Conservation (phyloP, 1,140 invertebrate genomes). For the Drosophila biarmipes region DNA sequence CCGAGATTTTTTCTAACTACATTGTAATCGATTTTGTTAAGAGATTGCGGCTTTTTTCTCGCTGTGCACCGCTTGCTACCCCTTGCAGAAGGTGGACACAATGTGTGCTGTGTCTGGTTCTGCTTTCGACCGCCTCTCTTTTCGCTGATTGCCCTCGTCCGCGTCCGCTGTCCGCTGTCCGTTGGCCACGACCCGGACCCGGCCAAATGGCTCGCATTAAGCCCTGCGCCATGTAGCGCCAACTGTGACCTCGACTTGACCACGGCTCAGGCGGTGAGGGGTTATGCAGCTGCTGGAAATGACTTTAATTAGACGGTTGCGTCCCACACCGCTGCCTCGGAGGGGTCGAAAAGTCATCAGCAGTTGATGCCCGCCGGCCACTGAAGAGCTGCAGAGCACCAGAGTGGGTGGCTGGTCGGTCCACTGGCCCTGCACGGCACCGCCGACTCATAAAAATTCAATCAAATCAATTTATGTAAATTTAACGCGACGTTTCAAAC, state of each 20-base stretch:
- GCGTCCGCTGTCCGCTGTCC: constrained; percentile 12
- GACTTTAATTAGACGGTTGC: constrained; percentile 69
- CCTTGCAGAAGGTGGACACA: constrained; percentile 6
- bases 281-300: constrained; percentile 68
- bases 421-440: constrained; percentile 6
- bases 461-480: constrained; percentile 84
- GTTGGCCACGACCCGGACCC: constrained; percentile 15
- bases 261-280: constrained; percentile 1
- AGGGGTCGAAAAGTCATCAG: constrained; percentile 60
- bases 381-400: constrained; percentile 9
- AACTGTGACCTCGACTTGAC: constrained; percentile 73
- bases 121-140: constrained; percentile 35
- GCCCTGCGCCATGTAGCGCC: constrained; percentile 69
- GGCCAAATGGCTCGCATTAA: constrained; percentile 69
- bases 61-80: neutral
- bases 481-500: constrained; percentile 69
- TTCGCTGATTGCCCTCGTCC: constrained; percentile 57
- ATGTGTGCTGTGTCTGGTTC: constrained; percentile 35
- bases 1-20: too few species aligned
- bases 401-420: neutral
- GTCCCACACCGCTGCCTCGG: neutral
- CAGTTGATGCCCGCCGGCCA: constrained; percentile 23
- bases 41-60: too few species aligned
- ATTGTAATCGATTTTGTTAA: too few species aligned
- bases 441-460: constrained; percentile 78